Base-by-base conservation (phyloP, 2,113 vertebrate species). In the Calonectris borealis region DNA sequence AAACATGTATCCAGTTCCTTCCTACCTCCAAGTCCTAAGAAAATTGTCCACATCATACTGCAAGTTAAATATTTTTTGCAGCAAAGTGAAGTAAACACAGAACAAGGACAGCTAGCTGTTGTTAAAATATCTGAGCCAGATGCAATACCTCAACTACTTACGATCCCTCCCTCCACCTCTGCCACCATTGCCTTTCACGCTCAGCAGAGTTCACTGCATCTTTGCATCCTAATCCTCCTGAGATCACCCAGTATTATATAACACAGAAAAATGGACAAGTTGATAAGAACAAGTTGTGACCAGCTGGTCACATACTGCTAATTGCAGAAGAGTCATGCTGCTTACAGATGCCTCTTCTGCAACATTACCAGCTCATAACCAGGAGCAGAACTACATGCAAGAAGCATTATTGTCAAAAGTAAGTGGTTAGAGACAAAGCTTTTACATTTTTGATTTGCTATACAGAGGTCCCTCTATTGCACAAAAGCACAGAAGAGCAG, bases 81-180 rank as follows among this genome's bases (percentile, higher is more conserved):
- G 36, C 7, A 9, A 83, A 78, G 11, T 25, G 5, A 73, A 86
- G 3, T 16, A 36, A 72, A 66, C 1, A 9, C 11, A 44, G 19
- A 79, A 86, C 11, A 71, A 76, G 36, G 19, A 32, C 25, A 61
- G 18, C 3, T 38, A 57, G 2, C 36, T 49, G 40, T 16, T 36
- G 11, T 14, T 72, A 68, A 55, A 65, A 24, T 22, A 66, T 0
- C 0, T 36, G 31, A 71, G 27, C 9, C 31, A 58, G 24, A 75
- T 29, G 46, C 14, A 94, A 22, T 42, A 71, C 18, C 16, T 60
- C 21, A 64, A 20, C 25, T 75, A 61, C 20, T 68, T 42, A 40
- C 0, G 1, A 54, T 25, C 8, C 5, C 6, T 38, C 3, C 13
- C 13, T 8, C 2, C 2, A 3, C 2, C 7, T 20, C 38, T 19